Evolutionary conservation across 2,797 vertebrate genomes (phyloP), one percentile per base, ranked within the genome.

Genomic region (Protosalanx chinensis): DNA sequence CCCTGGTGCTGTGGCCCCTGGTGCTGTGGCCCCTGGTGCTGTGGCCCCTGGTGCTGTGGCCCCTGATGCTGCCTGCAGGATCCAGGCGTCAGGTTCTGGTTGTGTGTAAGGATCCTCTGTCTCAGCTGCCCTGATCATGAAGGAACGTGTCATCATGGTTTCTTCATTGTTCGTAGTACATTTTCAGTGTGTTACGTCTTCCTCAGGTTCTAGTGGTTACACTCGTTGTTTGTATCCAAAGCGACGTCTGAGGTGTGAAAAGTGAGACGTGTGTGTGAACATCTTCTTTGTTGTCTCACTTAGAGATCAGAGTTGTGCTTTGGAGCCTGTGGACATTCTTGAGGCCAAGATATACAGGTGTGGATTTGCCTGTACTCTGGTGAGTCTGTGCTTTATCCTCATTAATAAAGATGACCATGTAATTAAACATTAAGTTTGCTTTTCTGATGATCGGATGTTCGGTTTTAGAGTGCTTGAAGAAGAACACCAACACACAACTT

Each of bases 221-320:
- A 8, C 10, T 13, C 3, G 41, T 46, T 46, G 12, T 8, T 46
- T 46, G 41, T 46, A 46, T 46, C 41, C 12, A 13, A 3, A 13
- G 41, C 41, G 41, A 46, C 41, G 41, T 46, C 3, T 12, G 41
- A 46, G 37, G 37, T 53, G 18, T 53, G 4, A 4, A 53, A 53
- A 53, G 51, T 53, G 18, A 53, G 3, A 16, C 23, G 10, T 56
- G 6, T 56, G 51, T 56, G 4, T 56, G 16, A 2, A 56, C 5
- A 7, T n/a, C 46, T 15, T 15, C 6, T 64, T 62, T 53, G 32
- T 74, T 53, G 32, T 74, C 68, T 66, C 62, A 5, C 27, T 29
- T 16, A 56, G 72, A n/a, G 87, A 81, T 0, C 33, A 0, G 64
- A 73, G 20, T 3, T 93, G 92, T 78, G 79, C 78, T 13, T 56